These are phyloP conservation scores for Asteroscopus sphinx DNA, from an alignment of 2,888 invertebrate species.

Conservation along the genomic window DNA sequence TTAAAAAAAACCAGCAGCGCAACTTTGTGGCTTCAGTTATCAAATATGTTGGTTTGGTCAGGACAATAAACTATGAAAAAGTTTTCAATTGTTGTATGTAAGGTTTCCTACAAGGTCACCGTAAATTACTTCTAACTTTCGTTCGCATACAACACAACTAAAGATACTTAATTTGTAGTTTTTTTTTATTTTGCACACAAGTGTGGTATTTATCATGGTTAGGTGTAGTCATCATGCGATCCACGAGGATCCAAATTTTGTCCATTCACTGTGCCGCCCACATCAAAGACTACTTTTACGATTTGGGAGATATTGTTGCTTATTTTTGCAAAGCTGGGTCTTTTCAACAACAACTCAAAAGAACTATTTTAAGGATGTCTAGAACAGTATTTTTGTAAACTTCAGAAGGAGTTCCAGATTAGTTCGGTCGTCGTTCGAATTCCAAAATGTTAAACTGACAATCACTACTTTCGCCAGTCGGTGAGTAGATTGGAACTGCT, in stretches of 20 bases:
- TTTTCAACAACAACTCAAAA: constrained; percentile 28
- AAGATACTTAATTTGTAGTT: background rate
- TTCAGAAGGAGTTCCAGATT: constrained; percentile 34
- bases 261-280: constrained; percentile 19
- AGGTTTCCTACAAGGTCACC: constrained; percentile 11
- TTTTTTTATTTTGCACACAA: no score
- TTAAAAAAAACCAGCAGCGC: no score
- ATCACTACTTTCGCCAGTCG: constrained; percentile 10
- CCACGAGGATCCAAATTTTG: background rate
- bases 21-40: constrained; percentile 12
- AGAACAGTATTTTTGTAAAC: constrained; percentile 33
- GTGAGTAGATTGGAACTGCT: constrained; percentile 28
- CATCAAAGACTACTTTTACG: constrained; percentile 26
- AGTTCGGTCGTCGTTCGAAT: constrained; percentile 36
- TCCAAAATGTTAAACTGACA: constrained; percentile 36
- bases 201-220: background rate
- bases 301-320: constrained; percentile 26
- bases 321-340: constrained; percentile 28
- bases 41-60: constrained; percentile 8
- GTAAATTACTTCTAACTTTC: constrained; percentile 7
- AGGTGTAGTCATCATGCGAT: background rate
- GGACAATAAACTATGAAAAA: constrained; percentile 16
- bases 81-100: constrained; percentile 16
- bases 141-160: background rate
- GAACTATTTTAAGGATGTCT: constrained; percentile 43